These are phyloP conservation scores for Burhinus oedicnemus DNA, from an alignment of 2,113 vertebrate species.

Conservation along the genomic window DNA sequence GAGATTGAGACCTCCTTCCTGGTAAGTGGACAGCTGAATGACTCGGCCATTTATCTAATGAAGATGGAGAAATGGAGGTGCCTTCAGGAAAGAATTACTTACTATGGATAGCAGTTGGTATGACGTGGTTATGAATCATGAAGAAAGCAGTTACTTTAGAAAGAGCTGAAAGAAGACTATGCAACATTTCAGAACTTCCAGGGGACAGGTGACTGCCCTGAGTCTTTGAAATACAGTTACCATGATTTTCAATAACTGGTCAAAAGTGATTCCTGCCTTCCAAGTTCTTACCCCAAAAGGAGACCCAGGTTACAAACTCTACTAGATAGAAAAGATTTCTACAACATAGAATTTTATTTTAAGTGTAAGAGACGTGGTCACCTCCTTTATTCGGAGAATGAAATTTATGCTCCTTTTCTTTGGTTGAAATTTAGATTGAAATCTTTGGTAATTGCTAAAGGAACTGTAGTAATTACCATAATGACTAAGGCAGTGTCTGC, in stretches of 20 bases:
- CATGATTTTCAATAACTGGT: not conserved
- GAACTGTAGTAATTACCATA: not conserved
- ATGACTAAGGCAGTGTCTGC: not conserved
- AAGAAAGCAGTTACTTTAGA: not conserved
- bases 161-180: not conserved
- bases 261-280: not conserved
- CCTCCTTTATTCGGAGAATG: not conserved
- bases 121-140: not conserved
- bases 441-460: not conserved
- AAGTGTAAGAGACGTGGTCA: not conserved
- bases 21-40: not conserved
- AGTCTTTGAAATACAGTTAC: not conserved
- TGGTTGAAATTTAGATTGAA: not conserved
- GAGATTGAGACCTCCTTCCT: not conserved
- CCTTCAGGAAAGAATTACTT: not conserved
- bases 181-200: not conserved
- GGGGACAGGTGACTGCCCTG: not conserved
- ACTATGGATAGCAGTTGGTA: not conserved
- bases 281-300: not conserved
- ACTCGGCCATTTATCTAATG: not conserved
- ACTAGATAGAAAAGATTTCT: not conserved
- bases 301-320: not conserved
- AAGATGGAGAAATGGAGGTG: not conserved
- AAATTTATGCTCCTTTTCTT: not conserved
- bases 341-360: not conserved